Evolutionary conservation across 2,888 invertebrate genomes (phyloP).

Genomic region (Alentia gelatinosa): DNA sequence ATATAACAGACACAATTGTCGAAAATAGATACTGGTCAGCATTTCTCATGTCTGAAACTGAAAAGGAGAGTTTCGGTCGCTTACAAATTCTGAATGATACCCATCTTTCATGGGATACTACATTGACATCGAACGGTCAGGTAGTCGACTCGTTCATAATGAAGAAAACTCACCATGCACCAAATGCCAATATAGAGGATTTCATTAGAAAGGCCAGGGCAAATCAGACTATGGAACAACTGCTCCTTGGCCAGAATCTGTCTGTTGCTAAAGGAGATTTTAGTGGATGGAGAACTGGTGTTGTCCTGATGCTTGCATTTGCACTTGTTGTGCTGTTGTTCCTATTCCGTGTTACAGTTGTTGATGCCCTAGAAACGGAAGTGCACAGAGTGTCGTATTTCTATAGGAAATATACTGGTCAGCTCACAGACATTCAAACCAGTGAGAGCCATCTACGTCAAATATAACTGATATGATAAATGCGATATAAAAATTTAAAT

Average conservation of each 20-base stretch:
- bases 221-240: conserved; percentile 20
- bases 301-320: conserved; percentile 5
- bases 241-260: conserved; percentile 26
- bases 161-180: conserved; percentile 3
- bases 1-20: not conserved
- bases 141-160: not conserved
- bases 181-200: not conserved
- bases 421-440: no score
- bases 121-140: not conserved
- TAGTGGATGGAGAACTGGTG: not conserved
- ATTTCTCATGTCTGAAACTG: conserved; percentile 9
- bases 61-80: conserved; percentile 45
- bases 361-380: not conserved
- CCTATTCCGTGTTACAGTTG: conserved; percentile 15
- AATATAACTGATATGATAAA: no score
- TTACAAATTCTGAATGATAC: conserved; percentile 3
- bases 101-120: not conserved
- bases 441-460: no score
- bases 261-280: conserved; percentile 24
- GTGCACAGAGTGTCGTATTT: not conserved
- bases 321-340: not conserved
- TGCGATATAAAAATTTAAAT: no score
- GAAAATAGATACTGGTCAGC: conserved; percentile 35
- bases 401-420: not conserved
- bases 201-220: conserved; percentile 12